Conservation (phyloP, 2,888 invertebrate species). For the Eubasilissa splendida region DNA sequence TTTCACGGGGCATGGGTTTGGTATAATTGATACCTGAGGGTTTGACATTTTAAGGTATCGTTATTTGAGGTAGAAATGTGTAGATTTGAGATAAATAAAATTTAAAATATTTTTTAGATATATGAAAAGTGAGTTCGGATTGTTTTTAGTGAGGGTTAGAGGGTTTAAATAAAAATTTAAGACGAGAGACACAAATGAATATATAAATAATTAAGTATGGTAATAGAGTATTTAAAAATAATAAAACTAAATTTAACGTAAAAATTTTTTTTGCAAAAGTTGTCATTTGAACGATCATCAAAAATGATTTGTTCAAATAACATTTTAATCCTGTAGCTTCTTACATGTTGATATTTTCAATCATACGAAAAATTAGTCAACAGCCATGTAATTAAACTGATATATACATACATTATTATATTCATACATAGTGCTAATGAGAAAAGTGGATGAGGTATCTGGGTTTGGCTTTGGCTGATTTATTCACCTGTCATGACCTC, state of each 20-base stretch:
- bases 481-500: slow-evolving; percentile 90
- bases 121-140: too few species aligned
- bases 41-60: too few species aligned
- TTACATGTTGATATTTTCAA: not conserved
- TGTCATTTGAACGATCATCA: slow-evolving; percentile 1
- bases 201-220: too few species aligned
- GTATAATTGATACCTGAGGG: too few species aligned
- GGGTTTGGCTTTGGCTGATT: slow-evolving; percentile 34
- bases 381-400: not conserved
- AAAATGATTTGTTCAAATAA: not conserved
- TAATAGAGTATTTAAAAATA: too few species aligned
- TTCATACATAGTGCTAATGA: not conserved
- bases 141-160: too few species aligned
- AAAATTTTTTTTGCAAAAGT: not conserved
- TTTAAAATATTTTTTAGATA: too few species aligned
- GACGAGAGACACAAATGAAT: too few species aligned
- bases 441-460: not conserved
- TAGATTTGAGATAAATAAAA: too few species aligned
- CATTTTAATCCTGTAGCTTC: not conserved
- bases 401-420: not conserved
- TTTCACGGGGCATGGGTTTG: too few species aligned
- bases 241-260: slow-evolving; percentile 7
- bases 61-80: too few species aligned
- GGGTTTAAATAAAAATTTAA: too few species aligned
- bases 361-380: not conserved